Evolutionary conservation across 2,888 invertebrate genomes (phyloP).

Genomic region (Sabatieria punctata): DNA sequence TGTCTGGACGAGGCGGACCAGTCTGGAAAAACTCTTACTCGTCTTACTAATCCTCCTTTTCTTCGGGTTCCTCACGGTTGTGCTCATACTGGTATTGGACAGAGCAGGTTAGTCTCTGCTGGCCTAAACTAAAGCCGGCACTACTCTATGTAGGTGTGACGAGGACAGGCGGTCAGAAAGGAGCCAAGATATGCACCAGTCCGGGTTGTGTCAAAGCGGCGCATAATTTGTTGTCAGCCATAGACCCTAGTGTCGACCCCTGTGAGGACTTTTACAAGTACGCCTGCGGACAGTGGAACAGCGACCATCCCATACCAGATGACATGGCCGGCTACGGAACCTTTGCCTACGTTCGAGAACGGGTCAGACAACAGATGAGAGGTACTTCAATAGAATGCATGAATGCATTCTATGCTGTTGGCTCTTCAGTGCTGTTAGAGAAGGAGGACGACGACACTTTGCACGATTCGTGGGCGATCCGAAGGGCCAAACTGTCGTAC

Average conservation of each 20-base stretch:
- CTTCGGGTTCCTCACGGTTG: not conserved
- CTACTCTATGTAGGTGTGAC: no score
- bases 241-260: constrained; percentile 15
- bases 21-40: not conserved
- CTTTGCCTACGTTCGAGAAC: constrained; percentile 13
- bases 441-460: constrained; percentile 3
- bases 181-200: constrained; percentile 15
- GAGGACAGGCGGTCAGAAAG: no score
- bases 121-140: no score
- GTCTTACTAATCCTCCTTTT: not conserved
- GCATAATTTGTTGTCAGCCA: constrained; percentile 10
- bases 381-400: no score
- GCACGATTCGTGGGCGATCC: constrained; percentile 5
- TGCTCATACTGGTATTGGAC: not conserved
- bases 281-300: constrained; percentile 18
- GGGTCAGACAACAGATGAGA: constrained; percentile 12
- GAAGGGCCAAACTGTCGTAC: constrained; percentile 11
- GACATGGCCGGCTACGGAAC: constrained; percentile 14
- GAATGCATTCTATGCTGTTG: not conserved
- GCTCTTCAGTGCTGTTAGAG: constrained; percentile 11
- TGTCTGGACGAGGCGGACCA: not conserved
- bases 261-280: constrained; percentile 21
- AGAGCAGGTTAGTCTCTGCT: not conserved
- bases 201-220: constrained; percentile 22
- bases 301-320: constrained; percentile 16